phyloP scores from a whole-genome alignment of 2,797 vertebrate genomes.

The Podarcis siculus region DNA sequence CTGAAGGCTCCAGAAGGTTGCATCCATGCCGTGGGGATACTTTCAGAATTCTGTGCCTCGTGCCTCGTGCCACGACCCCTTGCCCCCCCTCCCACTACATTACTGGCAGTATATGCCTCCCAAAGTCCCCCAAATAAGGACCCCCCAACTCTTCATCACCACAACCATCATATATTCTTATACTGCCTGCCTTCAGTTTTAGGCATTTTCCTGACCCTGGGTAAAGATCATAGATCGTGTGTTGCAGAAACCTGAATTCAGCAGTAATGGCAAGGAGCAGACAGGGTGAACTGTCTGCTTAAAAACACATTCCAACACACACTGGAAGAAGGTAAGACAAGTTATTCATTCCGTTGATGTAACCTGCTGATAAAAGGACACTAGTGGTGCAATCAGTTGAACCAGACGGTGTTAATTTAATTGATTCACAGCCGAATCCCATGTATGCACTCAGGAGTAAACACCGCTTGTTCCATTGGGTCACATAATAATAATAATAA shows the following conservation, averaged over 20 bases:
- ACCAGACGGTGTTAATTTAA: neutral
- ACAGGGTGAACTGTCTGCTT: neutral
- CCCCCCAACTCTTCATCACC: neutral
- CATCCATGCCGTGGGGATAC: too few relatives aligned
- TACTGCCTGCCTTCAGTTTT: too few relatives aligned
- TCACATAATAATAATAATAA: too few relatives aligned
- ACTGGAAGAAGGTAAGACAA: neutral
- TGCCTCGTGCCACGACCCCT: too few relatives aligned
- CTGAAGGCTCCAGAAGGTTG: too few relatives aligned
- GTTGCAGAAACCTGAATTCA: neutral
- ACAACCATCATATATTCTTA: neutral
- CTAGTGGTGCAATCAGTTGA: neutral
- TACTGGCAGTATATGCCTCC: neutral
- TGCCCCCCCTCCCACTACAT: too few relatives aligned
- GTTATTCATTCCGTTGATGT: neutral
- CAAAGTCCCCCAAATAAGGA: neutral
- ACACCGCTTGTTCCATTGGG: too few relatives aligned
- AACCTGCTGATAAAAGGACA: neutral
- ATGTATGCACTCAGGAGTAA: too few relatives aligned
- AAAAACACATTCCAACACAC: neutral
- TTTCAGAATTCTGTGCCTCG: too few relatives aligned
- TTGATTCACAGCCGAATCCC: neutral
- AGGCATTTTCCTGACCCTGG: neutral
- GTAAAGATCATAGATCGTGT: neutral
- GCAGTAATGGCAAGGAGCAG: neutral